phyloP scores from a whole-genome alignment of 1,140 invertebrate species.

The Wasmannia auropunctata region DNA sequence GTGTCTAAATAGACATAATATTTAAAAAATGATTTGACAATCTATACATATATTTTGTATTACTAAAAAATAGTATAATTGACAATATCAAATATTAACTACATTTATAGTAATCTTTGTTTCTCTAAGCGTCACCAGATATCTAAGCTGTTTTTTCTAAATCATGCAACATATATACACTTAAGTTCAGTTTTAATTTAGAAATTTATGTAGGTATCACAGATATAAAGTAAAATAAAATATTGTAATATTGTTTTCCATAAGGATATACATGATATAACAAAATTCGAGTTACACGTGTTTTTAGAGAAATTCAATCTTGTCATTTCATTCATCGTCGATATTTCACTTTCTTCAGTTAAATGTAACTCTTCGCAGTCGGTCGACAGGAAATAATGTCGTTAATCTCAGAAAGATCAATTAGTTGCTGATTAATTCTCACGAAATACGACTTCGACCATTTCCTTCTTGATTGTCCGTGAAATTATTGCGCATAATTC shows the following conservation, averaged over 20 bases:
- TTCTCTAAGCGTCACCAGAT: background rate
- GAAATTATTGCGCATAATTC: conserved; percentile 78
- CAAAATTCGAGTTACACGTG: background rate
- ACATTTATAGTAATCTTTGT: background rate
- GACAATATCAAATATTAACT: background rate
- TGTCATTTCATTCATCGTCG: background rate
- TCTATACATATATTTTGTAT: background rate
- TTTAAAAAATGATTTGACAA: background rate
- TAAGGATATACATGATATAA: too few relatives aligned
- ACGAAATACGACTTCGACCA: conserved; percentile 68
- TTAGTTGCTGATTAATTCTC: conserved; percentile 76
- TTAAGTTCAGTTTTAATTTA: background rate
- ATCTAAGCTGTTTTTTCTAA: background rate
- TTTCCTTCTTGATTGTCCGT: conserved; percentile 75
- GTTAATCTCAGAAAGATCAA: conserved; percentile 74
- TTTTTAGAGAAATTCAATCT: conserved; percentile 9
- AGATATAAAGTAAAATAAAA: too few relatives aligned
- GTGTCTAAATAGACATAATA: background rate
- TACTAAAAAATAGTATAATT: conserved; percentile 2
- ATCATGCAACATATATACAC: background rate
- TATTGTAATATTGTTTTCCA: background rate
- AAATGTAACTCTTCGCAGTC: conserved; percentile 32
- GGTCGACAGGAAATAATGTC: conserved; percentile 52
- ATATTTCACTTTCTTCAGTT: conserved; percentile 59
- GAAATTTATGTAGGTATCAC: background rate